These are phyloP conservation scores for Mionectes macconnelli DNA, from an alignment of 2,113 vertebrate genomes.

Conservation along the genomic window DNA sequence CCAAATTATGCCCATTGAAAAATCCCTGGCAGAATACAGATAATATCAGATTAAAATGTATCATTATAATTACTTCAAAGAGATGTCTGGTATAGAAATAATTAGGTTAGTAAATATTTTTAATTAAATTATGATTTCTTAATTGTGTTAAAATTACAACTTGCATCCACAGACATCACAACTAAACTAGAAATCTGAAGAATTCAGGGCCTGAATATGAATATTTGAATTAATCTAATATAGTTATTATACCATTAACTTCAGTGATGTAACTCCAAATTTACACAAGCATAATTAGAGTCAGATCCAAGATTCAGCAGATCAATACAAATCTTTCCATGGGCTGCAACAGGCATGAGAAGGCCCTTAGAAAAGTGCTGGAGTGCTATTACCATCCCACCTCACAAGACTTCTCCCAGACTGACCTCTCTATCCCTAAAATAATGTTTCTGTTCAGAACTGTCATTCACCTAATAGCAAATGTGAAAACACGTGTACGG, in stretches of 20 bases:
- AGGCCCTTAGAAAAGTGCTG: background rate
- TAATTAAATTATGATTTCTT: conserved; percentile 61
- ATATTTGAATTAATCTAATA: conserved; percentile 48
- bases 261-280: conserved; percentile 49
- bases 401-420: background rate
- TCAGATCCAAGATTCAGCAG: conserved; percentile 17
- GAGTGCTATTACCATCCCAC: background rate
- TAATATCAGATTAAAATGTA: conserved; percentile 65
- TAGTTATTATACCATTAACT: conserved; percentile 23
- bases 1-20: conserved; percentile 67
- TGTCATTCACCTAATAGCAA: background rate
- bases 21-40: conserved; percentile 65
- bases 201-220: conserved; percentile 17
- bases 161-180: background rate
- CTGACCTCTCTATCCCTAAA: background rate
- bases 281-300: conserved; percentile 41
- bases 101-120: conserved; percentile 67
- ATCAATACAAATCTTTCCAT: conserved; percentile 41
- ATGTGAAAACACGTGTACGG: background rate
- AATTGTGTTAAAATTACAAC: conserved; percentile 57
- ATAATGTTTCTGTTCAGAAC: background rate
- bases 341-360: background rate
- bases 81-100: conserved; percentile 56
- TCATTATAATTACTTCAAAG: conserved; percentile 63
- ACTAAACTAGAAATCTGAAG: conserved; percentile 15